These are phyloP conservation scores for Ianthella basta DNA, from an alignment of 37 sponge, comb jelly and placozoan genomes.

Conservation along the genomic window DNA sequence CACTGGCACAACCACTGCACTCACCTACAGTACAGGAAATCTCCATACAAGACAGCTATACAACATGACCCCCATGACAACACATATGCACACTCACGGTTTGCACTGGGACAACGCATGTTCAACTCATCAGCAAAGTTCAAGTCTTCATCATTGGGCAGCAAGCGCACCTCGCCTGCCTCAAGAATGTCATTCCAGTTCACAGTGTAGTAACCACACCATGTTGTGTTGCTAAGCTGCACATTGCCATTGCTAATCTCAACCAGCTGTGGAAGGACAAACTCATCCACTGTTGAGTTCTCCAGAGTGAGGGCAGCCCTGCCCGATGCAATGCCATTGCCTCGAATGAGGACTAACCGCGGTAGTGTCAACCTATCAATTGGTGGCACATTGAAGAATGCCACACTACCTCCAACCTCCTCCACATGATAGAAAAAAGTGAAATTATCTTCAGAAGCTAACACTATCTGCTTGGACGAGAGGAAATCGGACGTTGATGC, in stretches of 20 bases:
- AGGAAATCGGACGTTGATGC: constrained; percentile 17
- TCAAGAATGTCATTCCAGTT: constrained; percentile 64
- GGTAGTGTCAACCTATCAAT: constrained; percentile 47
- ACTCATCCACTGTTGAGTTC: constrained; percentile 2
- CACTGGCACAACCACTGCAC: no score
- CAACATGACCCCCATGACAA: no score
- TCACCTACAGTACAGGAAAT: no score
- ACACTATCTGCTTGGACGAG: neutral
- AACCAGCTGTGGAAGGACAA: constrained; percentile 50
- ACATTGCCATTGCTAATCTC: constrained; percentile 57
- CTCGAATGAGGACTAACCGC: constrained; percentile 62
- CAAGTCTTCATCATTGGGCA: no score
- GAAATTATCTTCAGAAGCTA: constrained; percentile 37
- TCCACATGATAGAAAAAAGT: constrained; percentile 51
- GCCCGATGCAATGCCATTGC: neutral
- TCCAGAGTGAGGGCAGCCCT: constrained; percentile 18
- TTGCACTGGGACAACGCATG: no score
- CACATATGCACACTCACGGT: no score
- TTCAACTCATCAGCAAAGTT: no score
- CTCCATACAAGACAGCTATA: no score
- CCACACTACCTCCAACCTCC: constrained; percentile 44
- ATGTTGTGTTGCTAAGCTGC: neutral
- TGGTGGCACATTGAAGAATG: constrained; percentile 19
- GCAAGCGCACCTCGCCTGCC: neutral
- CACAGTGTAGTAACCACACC: constrained; percentile 45